Conservation (phyloP, 1,140 invertebrate species). For the Penaeus chinensis region DNA sequence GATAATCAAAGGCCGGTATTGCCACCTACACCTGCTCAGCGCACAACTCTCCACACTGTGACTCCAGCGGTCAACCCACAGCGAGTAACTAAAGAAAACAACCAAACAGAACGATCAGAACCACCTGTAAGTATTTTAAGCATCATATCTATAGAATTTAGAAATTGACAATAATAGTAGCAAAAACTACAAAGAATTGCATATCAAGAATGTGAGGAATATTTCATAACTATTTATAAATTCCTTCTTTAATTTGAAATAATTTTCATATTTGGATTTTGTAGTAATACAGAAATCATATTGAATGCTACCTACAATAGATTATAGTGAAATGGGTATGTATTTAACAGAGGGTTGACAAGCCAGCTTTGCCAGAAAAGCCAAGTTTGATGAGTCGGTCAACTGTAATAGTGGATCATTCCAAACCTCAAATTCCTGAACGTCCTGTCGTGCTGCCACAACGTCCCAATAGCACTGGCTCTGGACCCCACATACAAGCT, state of each 20-base stretch:
- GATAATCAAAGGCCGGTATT: background rate
- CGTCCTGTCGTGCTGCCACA: conserved; percentile 9
- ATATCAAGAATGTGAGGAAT: too few relatives aligned
- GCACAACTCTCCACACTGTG: background rate
- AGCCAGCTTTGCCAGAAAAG: conserved; percentile 20
- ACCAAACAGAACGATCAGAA: conserved; percentile 15
- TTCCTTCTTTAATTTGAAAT: too few relatives aligned
- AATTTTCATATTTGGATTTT: too few relatives aligned
- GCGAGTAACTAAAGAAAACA: background rate
- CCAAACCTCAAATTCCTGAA: conserved; percentile 27
- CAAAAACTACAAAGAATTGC: too few relatives aligned
- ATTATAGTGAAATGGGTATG: too few relatives aligned
- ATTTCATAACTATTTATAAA: too few relatives aligned
- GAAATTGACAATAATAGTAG: too few relatives aligned
- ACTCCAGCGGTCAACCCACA: background rate
- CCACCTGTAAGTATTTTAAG: background rate
- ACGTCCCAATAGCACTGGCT: background rate
- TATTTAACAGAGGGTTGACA: conserved; percentile 1
- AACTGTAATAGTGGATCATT: conserved; percentile 1
- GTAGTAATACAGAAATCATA: too few relatives aligned
- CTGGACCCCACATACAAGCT: background rate
- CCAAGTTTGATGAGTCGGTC: conserved; percentile 20
- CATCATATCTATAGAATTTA: too few relatives aligned
- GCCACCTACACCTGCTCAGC: conserved; percentile 5
- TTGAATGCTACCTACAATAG: too few relatives aligned